Percentiles rank a stretch among this genome's conserved stretches.
These are phyloP conservation scores for Drosophila parvula DNA, from an alignment of 1,140 invertebrate species.

Conservation along the genomic window DNA sequence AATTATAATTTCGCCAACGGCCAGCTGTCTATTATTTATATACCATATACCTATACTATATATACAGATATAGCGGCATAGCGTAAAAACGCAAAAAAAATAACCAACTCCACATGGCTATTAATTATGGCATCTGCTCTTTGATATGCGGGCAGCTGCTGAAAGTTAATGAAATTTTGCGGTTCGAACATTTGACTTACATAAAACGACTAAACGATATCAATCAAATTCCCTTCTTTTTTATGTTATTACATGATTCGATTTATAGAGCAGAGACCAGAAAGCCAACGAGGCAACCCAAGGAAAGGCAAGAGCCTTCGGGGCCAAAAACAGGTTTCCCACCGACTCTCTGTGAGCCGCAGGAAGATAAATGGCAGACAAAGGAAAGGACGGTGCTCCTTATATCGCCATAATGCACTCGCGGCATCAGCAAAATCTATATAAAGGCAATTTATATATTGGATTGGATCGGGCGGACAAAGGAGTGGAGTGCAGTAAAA, in stretches of 20 bases:
- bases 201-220: constrained; percentile 71
- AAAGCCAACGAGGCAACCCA: neutral
- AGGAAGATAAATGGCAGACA: constrained; percentile 71
- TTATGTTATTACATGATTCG: constrained; percentile 71
- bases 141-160: constrained; percentile 52
- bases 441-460: constrained; percentile 71
- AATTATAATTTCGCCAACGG: constrained; percentile 44
- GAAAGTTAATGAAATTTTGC: constrained; percentile 73
- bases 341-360: constrained; percentile 31
- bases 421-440: constrained; percentile 66
- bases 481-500: constrained; percentile 16
- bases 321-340: constrained; percentile 69
- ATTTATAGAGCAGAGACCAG: constrained; percentile 43
- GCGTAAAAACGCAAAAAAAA: neutral
- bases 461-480: constrained; percentile 22
- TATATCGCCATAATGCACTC: constrained; percentile 65
- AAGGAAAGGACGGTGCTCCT: constrained; percentile 24
- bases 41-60: neutral
- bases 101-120: constrained; percentile 49
- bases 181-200: constrained; percentile 56
- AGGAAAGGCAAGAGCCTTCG: constrained; percentile 28
- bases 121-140: constrained; percentile 66
- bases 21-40: constrained; percentile 28
- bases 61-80: neutral
- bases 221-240: constrained; percentile 70